A percentile compares a stretch with the other conserved stretches of the same genome.
Conservation (phyloP, 1,140 invertebrate species). For the Platyscapa corneri region DNA sequence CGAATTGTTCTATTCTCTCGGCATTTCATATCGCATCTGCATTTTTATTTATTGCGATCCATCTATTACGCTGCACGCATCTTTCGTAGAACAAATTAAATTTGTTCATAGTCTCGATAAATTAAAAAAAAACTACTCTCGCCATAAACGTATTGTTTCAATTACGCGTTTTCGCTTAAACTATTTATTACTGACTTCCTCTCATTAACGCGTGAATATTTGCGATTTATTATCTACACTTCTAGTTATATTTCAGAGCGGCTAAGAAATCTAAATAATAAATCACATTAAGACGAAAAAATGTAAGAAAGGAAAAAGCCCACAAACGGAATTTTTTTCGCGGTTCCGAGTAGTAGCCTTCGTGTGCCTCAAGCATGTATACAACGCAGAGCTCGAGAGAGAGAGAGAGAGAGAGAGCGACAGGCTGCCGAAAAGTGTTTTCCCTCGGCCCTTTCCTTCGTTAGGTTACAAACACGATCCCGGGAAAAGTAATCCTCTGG, state of each 20-base stretch:
- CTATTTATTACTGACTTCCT: background rate
- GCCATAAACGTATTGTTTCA: background rate
- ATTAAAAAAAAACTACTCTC: background rate
- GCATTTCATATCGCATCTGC: too few relatives aligned
- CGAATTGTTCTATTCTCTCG: background rate
- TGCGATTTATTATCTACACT: background rate
- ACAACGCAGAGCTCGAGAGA: background rate
- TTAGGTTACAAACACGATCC: conserved; percentile 28
- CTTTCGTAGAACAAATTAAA: background rate
- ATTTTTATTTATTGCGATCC: background rate
- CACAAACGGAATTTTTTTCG: conserved; percentile 17
- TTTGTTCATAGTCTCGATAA: background rate
- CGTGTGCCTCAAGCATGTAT: background rate
- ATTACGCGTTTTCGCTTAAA: background rate
- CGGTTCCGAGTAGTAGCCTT: background rate
- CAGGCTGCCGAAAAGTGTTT: background rate
- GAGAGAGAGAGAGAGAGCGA: background rate
- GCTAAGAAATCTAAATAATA: conserved; percentile 37
- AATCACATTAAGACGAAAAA: conserved; percentile 11
- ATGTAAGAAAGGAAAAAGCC: background rate
- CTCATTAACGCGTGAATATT: conserved; percentile 11
- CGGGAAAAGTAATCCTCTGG: conserved; percentile 49
- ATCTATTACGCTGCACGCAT: background rate
- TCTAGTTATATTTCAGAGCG: background rate
- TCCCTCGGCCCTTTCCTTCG: conserved; percentile 2